Evolutionary conservation across 2,888 invertebrate genomes (phyloP), one percentile per base, ranked within the genome.

Genomic region (Poecilobothrus nobilitatus): DNA sequence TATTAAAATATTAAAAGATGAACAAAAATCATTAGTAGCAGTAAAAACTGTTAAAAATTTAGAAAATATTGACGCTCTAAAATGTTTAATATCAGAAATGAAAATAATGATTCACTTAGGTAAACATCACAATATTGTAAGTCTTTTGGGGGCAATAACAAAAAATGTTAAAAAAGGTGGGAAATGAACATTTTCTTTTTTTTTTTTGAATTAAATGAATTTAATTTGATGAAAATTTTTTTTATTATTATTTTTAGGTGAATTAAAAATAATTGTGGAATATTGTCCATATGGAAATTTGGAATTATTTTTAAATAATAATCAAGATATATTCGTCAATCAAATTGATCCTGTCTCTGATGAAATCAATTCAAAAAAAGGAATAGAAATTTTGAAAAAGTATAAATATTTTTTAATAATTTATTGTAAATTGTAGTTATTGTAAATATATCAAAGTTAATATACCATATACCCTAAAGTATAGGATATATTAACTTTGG

Each of bases 61-160:
- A 89, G 66, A 89, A 91, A 85, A 73, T 70, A 10, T 15, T 44
- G 74, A 74, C 69, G 74, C 91, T 76, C 89, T 94, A 71, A 90
- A 89, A 79, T 92, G 95, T 0, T 82, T 96, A 66, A 89, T 92
- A 44, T 91, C 92, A 0, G 95, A 96, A 80, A 83, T 95, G 61
- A 95, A 95, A 83, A 94, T 96, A 71, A 91, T 96, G 89, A 90
- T 92, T 10, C 94, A 95, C 81, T 84, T 95, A 70, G 95, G 95
- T 0, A 90, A 91, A 76, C 95, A 95, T 80, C 82, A 95, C 53
- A 95, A 96, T 78, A 93, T 96, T 63, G 92, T 95, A 7, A 95
- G 95, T 81, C 84, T 95, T 67, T 85, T 95, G 10, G 96, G 95
- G 68, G 95, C 95, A 44, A 92, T 92, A 75, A 95, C 95, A 0